These are phyloP conservation scores for Eupsilia transversa DNA, from an alignment of 2,888 invertebrate species.

Conservation along the genomic window DNA sequence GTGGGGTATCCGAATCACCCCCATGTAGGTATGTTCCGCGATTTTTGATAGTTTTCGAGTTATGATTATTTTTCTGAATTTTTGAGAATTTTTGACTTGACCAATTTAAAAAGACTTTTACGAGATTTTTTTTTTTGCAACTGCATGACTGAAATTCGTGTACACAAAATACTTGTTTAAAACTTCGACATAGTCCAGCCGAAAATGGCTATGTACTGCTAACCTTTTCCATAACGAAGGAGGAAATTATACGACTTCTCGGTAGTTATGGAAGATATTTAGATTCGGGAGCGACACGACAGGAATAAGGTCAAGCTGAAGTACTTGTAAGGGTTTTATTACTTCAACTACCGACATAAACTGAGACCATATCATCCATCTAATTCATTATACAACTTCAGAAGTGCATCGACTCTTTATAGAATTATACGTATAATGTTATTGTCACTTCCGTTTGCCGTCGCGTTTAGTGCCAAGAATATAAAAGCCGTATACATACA, in stretches of 20 bases:
- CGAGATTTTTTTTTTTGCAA: too few species aligned
- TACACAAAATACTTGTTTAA: background rate
- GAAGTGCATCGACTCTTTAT: constrained; percentile 74
- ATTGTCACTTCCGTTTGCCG: constrained; percentile 75
- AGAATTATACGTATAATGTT: constrained; percentile 69
- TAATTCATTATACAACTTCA: constrained; percentile 34
- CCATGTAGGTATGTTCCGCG: too few species aligned
- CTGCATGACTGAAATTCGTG: too few species aligned
- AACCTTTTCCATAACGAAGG: background rate
- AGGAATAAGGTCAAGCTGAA: constrained; percentile 1
- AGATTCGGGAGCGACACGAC: background rate
- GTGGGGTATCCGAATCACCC: too few species aligned
- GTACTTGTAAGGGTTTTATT: background rate
- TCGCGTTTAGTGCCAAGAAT: constrained; percentile 78
- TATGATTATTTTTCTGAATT: too few species aligned
- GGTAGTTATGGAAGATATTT: background rate
- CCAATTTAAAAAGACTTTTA: too few species aligned
- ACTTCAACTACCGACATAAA: background rate
- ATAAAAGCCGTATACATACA: constrained; percentile 67
- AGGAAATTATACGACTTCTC: constrained; percentile 1
- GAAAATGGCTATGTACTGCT: constrained; percentile 11
- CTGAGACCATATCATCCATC: constrained; percentile 15
- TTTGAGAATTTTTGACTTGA: too few species aligned
- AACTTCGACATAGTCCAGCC: background rate
- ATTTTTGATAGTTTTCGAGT: too few species aligned